Conservation (phyloP, 2,888 invertebrate species). For the Dorcus hopei region DNA sequence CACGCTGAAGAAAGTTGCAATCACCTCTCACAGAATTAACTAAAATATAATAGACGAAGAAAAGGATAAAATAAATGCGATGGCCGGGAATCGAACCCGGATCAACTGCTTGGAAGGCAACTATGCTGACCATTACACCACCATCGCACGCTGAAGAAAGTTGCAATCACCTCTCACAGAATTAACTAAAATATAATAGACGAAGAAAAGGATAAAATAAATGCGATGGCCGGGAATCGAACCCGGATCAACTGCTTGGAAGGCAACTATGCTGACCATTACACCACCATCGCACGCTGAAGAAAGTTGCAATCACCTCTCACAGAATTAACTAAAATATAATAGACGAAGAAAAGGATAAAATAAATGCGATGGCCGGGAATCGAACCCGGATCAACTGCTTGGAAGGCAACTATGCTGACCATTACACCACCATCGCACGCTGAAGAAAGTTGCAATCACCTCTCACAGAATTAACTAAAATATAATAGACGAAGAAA, state of each 20-base stretch:
- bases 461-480: too few relatives aligned
- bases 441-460: too few relatives aligned
- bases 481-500: too few relatives aligned
- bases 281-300: conserved; percentile 47
- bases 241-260: conserved; percentile 53
- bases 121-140: conserved; percentile 52
- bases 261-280: conserved; percentile 53
- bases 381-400: conserved; percentile 53
- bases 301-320: too few relatives aligned
- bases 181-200: too few relatives aligned
- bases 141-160: conserved; percentile 40
- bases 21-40: too few relatives aligned
- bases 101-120: conserved; percentile 53
- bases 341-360: too few relatives aligned
- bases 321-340: too few relatives aligned
- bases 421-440: conserved; percentile 52
- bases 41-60: too few relatives aligned
- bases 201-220: too few relatives aligned
- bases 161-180: too few relatives aligned
- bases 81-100: conserved; percentile 53
- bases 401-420: conserved; percentile 53
- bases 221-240: conserved; percentile 52
- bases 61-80: conserved; percentile 34
- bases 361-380: conserved; percentile 47
- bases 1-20: conserved; percentile 12